phyloP scores from a whole-genome alignment of 2,888 invertebrate genomes.

The Epinotia ramella region DNA sequence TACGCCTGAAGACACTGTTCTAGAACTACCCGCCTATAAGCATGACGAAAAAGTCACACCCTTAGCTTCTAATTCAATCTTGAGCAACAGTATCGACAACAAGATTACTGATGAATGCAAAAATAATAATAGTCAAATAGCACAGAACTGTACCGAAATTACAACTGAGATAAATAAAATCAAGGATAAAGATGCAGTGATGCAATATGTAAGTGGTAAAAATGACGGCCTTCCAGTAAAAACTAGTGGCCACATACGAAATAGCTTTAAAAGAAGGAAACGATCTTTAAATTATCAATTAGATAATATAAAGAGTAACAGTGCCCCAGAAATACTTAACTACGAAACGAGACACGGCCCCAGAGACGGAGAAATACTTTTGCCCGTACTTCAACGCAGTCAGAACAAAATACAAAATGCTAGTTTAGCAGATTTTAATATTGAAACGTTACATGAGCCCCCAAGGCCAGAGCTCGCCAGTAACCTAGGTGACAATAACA shows the following conservation, averaged over 20 bases:
- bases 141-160: slow-evolving; percentile 19
- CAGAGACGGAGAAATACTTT: slow-evolving; percentile 51
- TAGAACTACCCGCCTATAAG: slow-evolving; percentile 8
- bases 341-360: slow-evolving; percentile 66
- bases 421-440: slow-evolving; percentile 71
- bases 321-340: slow-evolving; percentile 63
- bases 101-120: slow-evolving; percentile 46
- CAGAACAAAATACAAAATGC: slow-evolving; percentile 59
- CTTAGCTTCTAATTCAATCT: slow-evolving; percentile 36
- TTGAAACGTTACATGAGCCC: slow-evolving; percentile 67
- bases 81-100: slow-evolving; percentile 38
- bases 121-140: slow-evolving; percentile 38
- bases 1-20: background rate
- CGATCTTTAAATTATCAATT: slow-evolving; percentile 51
- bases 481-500: slow-evolving; percentile 42
- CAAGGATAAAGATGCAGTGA: slow-evolving; percentile 57
- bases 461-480: background rate
- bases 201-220: slow-evolving; percentile 72
- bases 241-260: slow-evolving; percentile 65
- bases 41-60: slow-evolving; percentile 34
- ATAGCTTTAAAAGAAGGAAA: slow-evolving; percentile 67
- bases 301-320: slow-evolving; percentile 46
- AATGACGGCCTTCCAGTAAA: slow-evolving; percentile 58
- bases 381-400: slow-evolving; percentile 52
- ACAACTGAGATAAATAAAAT: slow-evolving; percentile 47